Conservation (phyloP, 2,797 vertebrate genomes). For the Anisognathus igniventris region DNA sequence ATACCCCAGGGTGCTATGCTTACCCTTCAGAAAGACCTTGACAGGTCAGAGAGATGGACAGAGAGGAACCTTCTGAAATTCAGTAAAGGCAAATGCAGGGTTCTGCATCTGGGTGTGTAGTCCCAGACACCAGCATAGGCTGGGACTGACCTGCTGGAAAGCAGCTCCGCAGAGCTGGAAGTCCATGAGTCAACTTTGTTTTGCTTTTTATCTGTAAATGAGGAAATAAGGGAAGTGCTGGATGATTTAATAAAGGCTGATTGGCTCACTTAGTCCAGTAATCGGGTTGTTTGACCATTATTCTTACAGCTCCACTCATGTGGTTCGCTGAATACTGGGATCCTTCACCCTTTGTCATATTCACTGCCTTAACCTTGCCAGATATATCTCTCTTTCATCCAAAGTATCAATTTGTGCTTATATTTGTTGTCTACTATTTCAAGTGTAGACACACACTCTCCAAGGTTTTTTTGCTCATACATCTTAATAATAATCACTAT, state of each 20-base stretch:
- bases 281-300: rapidly evolving
- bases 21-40: background rate
- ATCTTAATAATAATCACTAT: background rate
- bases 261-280: background rate
- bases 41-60: background rate
- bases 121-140: too few species aligned
- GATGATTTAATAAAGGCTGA: background rate
- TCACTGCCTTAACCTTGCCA: background rate
- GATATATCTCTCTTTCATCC: background rate
- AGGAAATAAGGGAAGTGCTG: background rate
- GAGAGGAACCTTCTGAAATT: background rate
- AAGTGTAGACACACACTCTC: background rate
- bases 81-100: background rate
- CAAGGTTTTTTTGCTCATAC: background rate
- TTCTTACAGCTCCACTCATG: background rate
- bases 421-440: background rate
- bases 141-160: background rate
- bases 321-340: background rate
- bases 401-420: background rate
- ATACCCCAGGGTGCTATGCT: background rate
- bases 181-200: background rate
- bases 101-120: background rate
- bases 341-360: background rate
- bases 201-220: background rate
- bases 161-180: background rate